phyloP scores from a whole-genome alignment of 2,113 vertebrate species.

The Charina bottae region DNA sequence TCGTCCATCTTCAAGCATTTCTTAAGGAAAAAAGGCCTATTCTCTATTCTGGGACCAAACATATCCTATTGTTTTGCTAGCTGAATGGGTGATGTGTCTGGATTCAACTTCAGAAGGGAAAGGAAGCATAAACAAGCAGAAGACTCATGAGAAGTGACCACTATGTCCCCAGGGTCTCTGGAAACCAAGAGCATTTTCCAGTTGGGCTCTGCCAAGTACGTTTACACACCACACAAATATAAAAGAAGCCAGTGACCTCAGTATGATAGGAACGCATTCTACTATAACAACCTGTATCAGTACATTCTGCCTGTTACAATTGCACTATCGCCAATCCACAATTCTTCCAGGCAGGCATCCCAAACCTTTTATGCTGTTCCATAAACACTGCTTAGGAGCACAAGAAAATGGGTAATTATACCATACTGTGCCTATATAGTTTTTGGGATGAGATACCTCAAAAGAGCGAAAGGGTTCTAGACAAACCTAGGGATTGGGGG shows the following conservation, averaged over 20 bases:
- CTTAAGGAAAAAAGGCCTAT: not conserved
- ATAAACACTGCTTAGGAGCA: not conserved
- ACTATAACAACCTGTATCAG: not conserved
- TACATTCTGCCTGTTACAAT: not conserved
- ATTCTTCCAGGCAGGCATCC: not conserved
- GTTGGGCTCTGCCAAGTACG: not conserved
- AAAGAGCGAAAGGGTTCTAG: not conserved
- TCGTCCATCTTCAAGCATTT: slow-evolving; percentile 5
- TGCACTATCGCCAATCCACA: not conserved
- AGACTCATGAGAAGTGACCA: slow-evolving; percentile 25
- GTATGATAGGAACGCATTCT: not conserved
- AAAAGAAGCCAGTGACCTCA: not conserved
- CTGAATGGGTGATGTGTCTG: not conserved
- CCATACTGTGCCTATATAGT: not conserved
- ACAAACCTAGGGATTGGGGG: not conserved
- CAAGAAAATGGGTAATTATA: too few species aligned
- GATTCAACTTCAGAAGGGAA: not conserved
- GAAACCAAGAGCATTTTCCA: not conserved
- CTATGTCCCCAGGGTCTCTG: not conserved
- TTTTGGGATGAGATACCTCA: not conserved
- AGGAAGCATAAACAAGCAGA: not conserved
- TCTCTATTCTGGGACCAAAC: not conserved
- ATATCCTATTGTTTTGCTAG: not conserved
- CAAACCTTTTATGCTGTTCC: not conserved
- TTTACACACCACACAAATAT: not conserved